Evolutionary conservation across 2,113 vertebrate species (phyloP).

Genomic region (Colistium nudipinnis): DNA sequence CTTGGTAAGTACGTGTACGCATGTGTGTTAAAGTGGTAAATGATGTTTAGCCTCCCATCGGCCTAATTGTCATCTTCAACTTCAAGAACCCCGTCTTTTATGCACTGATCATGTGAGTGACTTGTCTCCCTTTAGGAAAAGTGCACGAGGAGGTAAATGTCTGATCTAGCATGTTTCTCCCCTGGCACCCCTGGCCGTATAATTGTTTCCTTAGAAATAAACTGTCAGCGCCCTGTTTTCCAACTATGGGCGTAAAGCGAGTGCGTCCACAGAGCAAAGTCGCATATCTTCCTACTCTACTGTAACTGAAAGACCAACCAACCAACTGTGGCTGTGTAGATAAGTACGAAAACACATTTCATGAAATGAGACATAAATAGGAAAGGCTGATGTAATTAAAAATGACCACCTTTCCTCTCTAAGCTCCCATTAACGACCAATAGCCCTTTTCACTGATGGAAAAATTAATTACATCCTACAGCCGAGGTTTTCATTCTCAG

Average conservation of each 20-base stretch:
- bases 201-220: constrained; percentile 36
- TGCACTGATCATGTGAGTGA: background rate
- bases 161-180: constrained; percentile 20
- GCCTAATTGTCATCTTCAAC: constrained; percentile 27
- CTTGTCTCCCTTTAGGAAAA: background rate
- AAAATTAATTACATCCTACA: constrained; percentile 40
- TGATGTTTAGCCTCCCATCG: constrained; percentile 13
- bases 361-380: background rate
- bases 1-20: constrained; percentile 11
- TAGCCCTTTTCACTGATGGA: constrained; percentile 4
- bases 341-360: background rate
- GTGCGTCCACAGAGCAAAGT: background rate
- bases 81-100: background rate
- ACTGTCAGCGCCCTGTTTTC: constrained; percentile 2
- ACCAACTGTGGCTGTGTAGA: background rate
- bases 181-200: constrained; percentile 23
- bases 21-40: background rate
- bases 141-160: constrained; percentile 1
- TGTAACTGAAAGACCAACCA: background rate
- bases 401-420: background rate
- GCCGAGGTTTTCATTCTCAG: constrained; percentile 16
- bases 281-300: background rate
- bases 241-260: background rate
- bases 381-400: background rate
- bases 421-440: constrained; percentile 17